Evolutionary conservation across 2,113 vertebrate species (phyloP).

Genomic region (Phoxinus phoxinus): DNA sequence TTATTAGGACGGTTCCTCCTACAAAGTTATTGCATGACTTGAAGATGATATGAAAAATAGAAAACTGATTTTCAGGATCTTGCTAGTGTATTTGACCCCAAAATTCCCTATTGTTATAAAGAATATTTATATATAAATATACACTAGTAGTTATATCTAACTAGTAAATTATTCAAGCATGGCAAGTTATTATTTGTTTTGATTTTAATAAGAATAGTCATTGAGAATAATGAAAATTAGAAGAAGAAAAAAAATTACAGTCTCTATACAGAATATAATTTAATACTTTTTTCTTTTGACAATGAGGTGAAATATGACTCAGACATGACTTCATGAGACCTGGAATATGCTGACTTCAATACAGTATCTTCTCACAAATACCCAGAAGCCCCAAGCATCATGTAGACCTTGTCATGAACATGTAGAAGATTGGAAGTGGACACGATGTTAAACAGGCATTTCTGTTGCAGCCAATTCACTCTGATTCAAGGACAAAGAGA

Average conservation of each 20-base stretch:
- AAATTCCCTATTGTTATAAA: neutral
- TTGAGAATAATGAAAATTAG: neutral
- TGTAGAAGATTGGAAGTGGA: neutral
- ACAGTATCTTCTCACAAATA: neutral
- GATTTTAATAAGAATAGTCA: neutral
- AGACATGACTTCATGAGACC: neutral
- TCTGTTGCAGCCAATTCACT: neutral
- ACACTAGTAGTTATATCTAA: neutral
- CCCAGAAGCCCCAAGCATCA: neutral
- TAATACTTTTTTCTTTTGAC: neutral
- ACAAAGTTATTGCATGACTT: neutral
- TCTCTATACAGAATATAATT: too few relatives aligned
- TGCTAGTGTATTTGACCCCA: neutral
- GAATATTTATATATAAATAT: too few relatives aligned
- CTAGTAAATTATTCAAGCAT: neutral
- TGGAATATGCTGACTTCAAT: neutral
- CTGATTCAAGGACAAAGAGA: constrained; percentile 16
- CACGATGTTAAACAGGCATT: neutral
- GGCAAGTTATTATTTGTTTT: neutral
- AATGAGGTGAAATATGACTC: neutral
- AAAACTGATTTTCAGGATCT: neutral
- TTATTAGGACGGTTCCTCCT: neutral
- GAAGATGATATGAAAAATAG: neutral
- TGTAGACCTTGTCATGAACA: neutral
- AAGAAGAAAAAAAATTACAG: too few relatives aligned